Evolutionary conservation across 2,888 invertebrate genomes (phyloP), one percentile per base, ranked within the genome.

Genomic region (Punctoribates punctum): DNA sequence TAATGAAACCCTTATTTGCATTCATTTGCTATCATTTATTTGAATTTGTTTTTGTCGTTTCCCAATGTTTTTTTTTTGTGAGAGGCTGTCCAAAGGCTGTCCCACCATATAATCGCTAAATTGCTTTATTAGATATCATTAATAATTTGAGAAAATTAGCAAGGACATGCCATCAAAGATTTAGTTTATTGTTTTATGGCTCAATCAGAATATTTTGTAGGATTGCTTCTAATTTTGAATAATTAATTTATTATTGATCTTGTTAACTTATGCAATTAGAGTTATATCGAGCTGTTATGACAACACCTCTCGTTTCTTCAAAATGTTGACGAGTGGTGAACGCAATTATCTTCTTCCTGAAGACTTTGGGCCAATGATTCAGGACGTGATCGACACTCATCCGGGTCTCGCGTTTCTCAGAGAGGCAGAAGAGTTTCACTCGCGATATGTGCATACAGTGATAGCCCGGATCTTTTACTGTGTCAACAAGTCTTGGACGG

Each of bases 391-490:
- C 60, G 96, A 98, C 84, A 94, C 95, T 11, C 97, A 98, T 87
- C 97, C 97, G 0, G 98, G 99, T 70, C 88, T 99, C 80, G 93
- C 92, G 79, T 99, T 99, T 87, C 88, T 99, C 77, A 94, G 96
- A 85, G 96, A 97, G 84, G 97, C 98, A 77, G 93, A 93, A 0
- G 98, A 99, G 87, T 99, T 99, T 86, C 98, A 99, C 87, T 96
- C 96, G 78, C 90, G 96, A 88, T 99, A 98, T 84, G 93, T 98
- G 81, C 96, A 97, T 85, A 98, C 98, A 84, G 98, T 93, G 83
- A 96, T 97, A 83, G 95, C 96, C 80, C 89, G 98, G 85, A 96
- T 98, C 88, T 97, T 93, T 86, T 98, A 96, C 86, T 91, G 92
- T 85, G 94, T 96, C 75, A 96, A 96, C 86, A 90, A 96, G 80